Base-by-base conservation (phyloP, 2,797 vertebrate species). In the Iguana delicatissima region DNA sequence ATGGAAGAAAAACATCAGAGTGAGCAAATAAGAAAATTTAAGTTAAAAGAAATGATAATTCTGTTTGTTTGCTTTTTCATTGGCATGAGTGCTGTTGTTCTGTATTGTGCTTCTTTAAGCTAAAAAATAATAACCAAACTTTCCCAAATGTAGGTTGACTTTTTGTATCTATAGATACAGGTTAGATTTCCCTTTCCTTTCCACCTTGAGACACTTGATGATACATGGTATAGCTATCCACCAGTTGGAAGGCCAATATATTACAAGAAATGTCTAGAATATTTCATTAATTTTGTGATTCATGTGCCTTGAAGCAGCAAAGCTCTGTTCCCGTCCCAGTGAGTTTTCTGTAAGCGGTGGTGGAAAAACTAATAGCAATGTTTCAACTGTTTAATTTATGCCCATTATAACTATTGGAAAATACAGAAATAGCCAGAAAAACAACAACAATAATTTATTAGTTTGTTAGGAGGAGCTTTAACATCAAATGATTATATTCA, bases 231-330 rank as follows among this genome's bases (percentile, higher is more conserved):
- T 6, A 22, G 29, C 24, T 24, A 14, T 42, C 8, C 5, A 64
- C 4, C 16, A 20, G 29, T 22, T 72, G 59, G n/a, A 42, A 79
- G 42, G 29, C 26, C 46, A 50, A 50, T 13, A 16, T 59, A 29
- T 24, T 52, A 77, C 91, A 20, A 81, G 72, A 64, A 92, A 89
- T 80, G 86, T 24, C 88, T 88, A 84, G 92, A 93, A 95, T 79
- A 92, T 91, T 91, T 95, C 86, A 96, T 94, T 91, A 57, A 59
- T 86, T 62, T 76, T 95, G 92, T 22, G 89, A 89, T 77, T 92
- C 14, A 4, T 42, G 88, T 92, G 86, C 92, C 91, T 89, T n/a
- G 89, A 88, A 89, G 87, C 55, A 42, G 42, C 64, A 89, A 89
- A 83, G 87, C 85, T 89, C 86, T 55, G 91, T 86, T 92, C 38